These are phyloP conservation scores for Cryptotermes secundus DNA, from an alignment of 1,140 invertebrate species.

Conservation along the genomic window DNA sequence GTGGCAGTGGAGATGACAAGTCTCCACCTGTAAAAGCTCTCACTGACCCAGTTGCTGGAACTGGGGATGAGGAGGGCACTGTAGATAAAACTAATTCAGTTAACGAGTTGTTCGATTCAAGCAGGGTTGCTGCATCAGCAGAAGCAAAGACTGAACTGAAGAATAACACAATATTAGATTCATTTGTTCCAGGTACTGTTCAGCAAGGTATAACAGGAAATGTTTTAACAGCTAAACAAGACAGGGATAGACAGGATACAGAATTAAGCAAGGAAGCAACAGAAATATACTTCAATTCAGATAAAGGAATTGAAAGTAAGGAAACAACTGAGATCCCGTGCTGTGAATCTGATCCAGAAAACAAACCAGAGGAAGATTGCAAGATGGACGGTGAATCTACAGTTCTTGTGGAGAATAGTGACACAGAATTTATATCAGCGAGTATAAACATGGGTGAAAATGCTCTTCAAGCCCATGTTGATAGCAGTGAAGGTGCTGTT, in stretches of 20 bases:
- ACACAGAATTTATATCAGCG: slow-evolving; percentile 28
- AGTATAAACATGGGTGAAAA: slow-evolving; percentile 37
- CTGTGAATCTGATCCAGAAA: background rate
- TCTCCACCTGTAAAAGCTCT: background rate
- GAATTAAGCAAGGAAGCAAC: background rate
- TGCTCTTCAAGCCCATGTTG: background rate
- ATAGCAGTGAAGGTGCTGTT: background rate
- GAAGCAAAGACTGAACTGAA: background rate
- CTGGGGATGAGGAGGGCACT: background rate
- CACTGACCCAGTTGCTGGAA: background rate
- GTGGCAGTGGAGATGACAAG: background rate
- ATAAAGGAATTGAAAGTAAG: background rate
- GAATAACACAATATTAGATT: background rate
- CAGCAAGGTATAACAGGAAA: background rate
- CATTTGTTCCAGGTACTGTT: background rate
- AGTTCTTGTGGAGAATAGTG: background rate
- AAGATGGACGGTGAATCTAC: background rate
- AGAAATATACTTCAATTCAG: background rate
- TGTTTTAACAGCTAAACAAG: background rate
- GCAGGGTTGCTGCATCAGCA: background rate
- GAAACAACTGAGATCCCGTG: background rate
- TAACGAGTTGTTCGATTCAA: background rate
- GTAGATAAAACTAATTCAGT: background rate
- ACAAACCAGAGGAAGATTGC: background rate
- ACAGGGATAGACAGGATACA: background rate